Evolutionary conservation across 2,888 invertebrate genomes (phyloP).

Genomic region (Capitulum mitella): DNA sequence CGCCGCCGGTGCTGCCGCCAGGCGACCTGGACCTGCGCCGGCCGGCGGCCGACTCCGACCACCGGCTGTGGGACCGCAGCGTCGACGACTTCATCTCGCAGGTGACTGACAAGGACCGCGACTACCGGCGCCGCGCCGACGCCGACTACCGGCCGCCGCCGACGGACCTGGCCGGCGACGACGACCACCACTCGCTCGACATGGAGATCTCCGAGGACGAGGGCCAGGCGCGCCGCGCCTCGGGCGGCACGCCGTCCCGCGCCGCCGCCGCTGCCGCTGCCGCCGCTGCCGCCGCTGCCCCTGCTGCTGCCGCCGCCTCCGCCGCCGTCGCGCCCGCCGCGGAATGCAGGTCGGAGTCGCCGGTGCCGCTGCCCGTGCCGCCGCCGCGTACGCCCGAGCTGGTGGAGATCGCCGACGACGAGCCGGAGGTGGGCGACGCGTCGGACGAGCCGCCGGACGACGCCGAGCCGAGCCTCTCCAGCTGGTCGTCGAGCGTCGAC

Average conservation of each 20-base stretch:
- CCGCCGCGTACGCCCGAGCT: slow-evolving; percentile 4
- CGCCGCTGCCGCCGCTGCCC: neutral
- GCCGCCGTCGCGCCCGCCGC: slow-evolving; percentile 22
- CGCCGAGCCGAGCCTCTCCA: neutral
- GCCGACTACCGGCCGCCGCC: slow-evolving; percentile 1
- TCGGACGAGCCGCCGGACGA: neutral
- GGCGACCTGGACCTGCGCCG: neutral
- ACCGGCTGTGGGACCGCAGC: neutral
- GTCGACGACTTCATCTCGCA: slow-evolving; percentile 25
- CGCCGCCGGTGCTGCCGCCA: neutral
- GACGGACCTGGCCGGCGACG: slow-evolving; percentile 3
- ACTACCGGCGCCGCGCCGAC: slow-evolving; percentile 12
- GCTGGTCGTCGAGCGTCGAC: neutral
- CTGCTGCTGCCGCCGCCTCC: slow-evolving; percentile 6
- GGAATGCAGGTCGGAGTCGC: neutral
- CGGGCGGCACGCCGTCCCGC: neutral
- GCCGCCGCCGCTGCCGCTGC: neutral
- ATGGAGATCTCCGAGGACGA: slow-evolving; percentile 10
- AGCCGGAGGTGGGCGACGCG: neutral
- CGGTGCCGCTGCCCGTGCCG: neutral
- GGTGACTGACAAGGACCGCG: slow-evolving; percentile 15
- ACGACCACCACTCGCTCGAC: slow-evolving; percentile 14
- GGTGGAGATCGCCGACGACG: slow-evolving; percentile 25
- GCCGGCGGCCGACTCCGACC: neutral
- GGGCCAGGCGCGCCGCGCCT: neutral